Percentiles rank a stretch among this genome's conserved stretches.
These are phyloP conservation scores for Drosophila sturtevanti DNA, from an alignment of 1,140 invertebrate species.

Conservation along the genomic window DNA sequence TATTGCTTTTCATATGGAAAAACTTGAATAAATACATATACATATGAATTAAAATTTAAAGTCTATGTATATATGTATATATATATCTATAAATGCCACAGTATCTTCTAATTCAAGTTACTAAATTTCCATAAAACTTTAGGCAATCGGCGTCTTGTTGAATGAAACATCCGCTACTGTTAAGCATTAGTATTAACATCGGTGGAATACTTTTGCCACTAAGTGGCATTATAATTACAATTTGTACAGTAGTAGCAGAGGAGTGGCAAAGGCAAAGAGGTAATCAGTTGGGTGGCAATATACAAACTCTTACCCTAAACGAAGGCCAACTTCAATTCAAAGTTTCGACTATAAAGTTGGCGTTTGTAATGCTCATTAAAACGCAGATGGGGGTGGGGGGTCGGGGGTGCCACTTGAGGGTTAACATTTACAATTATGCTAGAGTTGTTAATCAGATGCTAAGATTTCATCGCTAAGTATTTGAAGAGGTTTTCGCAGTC, in stretches of 20 bases:
- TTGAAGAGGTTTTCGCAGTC: constrained; percentile 16
- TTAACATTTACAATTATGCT: constrained; percentile 46
- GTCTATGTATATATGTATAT: too few species aligned
- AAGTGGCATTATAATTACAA: constrained; percentile 80
- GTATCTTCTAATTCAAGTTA: too few species aligned
- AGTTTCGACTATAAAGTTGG: constrained; percentile 59
- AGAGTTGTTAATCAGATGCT: constrained; percentile 34
- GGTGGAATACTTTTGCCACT: constrained; percentile 47
- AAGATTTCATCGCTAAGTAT: constrained; percentile 17
- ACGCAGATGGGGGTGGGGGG: neutral
- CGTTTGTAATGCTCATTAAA: constrained; percentile 71
- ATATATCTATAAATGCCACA: too few species aligned
- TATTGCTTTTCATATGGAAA: too few species aligned
- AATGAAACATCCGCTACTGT: neutral
- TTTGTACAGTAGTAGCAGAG: constrained; percentile 29
- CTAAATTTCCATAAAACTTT: too few species aligned
- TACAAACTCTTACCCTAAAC: neutral
- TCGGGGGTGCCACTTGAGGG: constrained; percentile 49
- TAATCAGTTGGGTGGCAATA: neutral
- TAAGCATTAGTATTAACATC: constrained; percentile 11
- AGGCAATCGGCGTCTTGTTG: neutral
- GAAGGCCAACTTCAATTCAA: constrained; percentile 1
- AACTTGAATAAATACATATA: too few species aligned
- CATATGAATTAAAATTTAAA: too few species aligned
- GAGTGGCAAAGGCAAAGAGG: neutral